Evolutionary conservation across 1,140 invertebrate genomes (phyloP), one percentile per base, ranked within the genome.

Genomic region (Chelonus insularis): DNA sequence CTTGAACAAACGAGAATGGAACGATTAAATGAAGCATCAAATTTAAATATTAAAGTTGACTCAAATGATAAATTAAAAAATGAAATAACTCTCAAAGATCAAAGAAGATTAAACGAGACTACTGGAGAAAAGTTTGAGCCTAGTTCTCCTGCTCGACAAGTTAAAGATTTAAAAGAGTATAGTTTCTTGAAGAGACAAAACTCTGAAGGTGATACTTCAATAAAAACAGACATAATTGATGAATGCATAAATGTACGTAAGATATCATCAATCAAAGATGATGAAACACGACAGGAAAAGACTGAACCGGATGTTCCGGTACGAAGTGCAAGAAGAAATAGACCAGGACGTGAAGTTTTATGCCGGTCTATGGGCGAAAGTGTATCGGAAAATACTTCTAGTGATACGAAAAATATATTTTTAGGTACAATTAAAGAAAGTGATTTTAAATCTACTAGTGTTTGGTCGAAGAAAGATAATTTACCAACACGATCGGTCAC

Each of bases 351-450:
- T 2, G 80, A 81, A 20, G 65, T 78, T 2, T 76, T 78, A 7
- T 82, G 79, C 55, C 65, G 79, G 6, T 82, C 79, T 3, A 79
- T 82, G 78, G 79, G 79, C 6, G 80, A 82, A 47, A 80, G 74
- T 20, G 74, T 72, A 4, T 64, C 64, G 0, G 79, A 78, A 20
- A 34, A 47, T 12, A 45, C 58, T 0, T 63, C 62, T 0, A 63
- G 62, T 0, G 79, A 80, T 48, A 50, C 73, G n/a, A 69, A 75
- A 34, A 81, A 72, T 39, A 67, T 80, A 2, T 74, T 80, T 59
- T 64, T 82, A 0, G 71, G 76, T 0, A 82, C 80, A 0, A 82
- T 82, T 5, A 78, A 74, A n/a, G 80, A 82, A 34, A 72, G 70
- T 20, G 77, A 80, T 45, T 60, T 78, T 20, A 80, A 78, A 62